Base-by-base conservation (phyloP, 2,888 invertebrate species). In the Thecophora atra region DNA sequence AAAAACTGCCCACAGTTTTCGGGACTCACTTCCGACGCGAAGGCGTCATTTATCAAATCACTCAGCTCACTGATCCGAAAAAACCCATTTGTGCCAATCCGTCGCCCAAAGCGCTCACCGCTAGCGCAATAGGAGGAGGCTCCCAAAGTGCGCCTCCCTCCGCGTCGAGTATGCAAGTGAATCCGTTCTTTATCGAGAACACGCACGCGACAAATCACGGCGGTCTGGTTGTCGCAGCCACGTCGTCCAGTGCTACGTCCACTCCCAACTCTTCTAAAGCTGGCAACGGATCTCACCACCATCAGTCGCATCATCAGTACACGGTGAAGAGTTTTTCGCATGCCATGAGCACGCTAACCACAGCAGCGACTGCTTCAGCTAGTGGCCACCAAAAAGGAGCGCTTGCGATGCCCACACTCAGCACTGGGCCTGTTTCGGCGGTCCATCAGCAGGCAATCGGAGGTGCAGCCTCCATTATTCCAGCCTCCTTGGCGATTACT, bases 11-110 rank as follows among this genome's bases (percentile, higher is more conserved):
- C 0, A 94, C 97, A 76, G 93, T 98, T 72, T 99, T 99, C 89
- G 94, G 93, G 65, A 93, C 95, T 73, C 97, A 97, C 88, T 99
- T 99, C 88, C 91, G 97, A 15, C 91, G 98, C 76, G 99, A 99
- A 88, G 99, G 99, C 83, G 98, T 98, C n/a, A 90, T 97, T 88
- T 96, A 98, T 87, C 97, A 98, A 88, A 89, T 90, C 30, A 89
- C 88, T 24, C 91, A 91, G 79, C 86, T 94, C 75, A 91, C 91
- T 56, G 92, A 93, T 87, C 91, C 92, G 13, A 91, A 91, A 79
- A 86, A 89, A 76, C 89, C 89, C 30, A 86, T 89, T 66, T 89
- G 89, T 76, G 87, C 88, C 62, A 89, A 89, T 79, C 88, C 90
- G 8, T 84, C 84, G 15, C 88, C 91, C 0, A 89, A 90, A 74